Percentiles rank a stretch among this genome's conserved stretches.
Conservation (phyloP, 2,113 vertebrate species). For the Neolamprologus falcicula region DNA sequence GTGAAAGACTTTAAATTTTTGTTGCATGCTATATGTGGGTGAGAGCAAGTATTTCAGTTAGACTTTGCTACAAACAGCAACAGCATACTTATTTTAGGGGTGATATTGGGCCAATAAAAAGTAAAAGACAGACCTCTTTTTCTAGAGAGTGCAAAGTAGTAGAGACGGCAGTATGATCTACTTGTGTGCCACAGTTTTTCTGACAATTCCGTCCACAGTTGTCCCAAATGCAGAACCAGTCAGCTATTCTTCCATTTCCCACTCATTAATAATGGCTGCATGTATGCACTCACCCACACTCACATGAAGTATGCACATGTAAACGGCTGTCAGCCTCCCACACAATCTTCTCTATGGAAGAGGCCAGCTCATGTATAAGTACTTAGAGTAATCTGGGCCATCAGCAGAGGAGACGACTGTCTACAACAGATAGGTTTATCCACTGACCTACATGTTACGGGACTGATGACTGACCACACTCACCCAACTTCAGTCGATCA, state of each 20-base stretch:
- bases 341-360: not conserved
- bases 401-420: conserved; percentile 31
- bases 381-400: conserved; percentile 40
- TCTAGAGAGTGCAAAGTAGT: not conserved
- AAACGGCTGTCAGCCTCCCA: conserved; percentile 14
- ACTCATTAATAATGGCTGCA: not conserved
- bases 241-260: not conserved
- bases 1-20: not conserved
- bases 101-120: not conserved
- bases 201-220: not conserved
- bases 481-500: conserved; percentile 16
- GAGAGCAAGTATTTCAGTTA: not conserved
- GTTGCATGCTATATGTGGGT: not conserved
- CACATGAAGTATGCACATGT: conserved; percentile 20
- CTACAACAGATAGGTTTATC: conserved; percentile 37
- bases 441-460: conserved; percentile 56
- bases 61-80: not conserved
- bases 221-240: not conserved
- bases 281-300: conserved; percentile 10
- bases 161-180: not conserved
- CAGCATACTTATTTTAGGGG: not conserved
- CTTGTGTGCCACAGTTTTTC: not conserved
- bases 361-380: conserved; percentile 32
- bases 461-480: conserved; percentile 15
- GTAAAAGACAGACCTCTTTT: not conserved